Evolutionary conservation across 2,888 invertebrate genomes (phyloP).

Genomic region (Limnephilus lunatus): DNA sequence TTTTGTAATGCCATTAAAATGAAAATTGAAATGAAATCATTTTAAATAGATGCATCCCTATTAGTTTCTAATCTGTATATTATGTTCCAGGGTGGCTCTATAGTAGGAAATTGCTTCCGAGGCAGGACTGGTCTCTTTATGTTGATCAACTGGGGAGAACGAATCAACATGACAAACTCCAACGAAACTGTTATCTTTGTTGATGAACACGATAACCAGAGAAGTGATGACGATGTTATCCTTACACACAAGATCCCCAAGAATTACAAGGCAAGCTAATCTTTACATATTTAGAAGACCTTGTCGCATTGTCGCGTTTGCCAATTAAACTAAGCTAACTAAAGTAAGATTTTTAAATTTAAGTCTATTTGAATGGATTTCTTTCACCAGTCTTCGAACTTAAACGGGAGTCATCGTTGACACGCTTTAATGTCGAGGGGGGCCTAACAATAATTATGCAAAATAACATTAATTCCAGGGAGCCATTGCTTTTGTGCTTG

Average conservation of each 20-base stretch:
- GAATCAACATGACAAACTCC: constrained; percentile 82
- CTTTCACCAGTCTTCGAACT: background rate
- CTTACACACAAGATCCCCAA: constrained; percentile 83
- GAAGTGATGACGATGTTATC: constrained; percentile 75
- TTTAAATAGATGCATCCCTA: background rate
- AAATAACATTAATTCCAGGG: constrained; percentile 67
- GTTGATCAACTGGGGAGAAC: constrained; percentile 80
- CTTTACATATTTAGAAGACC: background rate
- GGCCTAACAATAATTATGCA: background rate
- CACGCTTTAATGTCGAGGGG: background rate
- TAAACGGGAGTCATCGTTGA: background rate
- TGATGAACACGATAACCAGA: constrained; percentile 95
- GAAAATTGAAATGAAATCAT: background rate
- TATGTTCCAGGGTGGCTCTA: constrained; percentile 67
- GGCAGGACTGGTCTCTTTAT: constrained; percentile 81
- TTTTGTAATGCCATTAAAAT: background rate
- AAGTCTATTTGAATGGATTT: background rate
- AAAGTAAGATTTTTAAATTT: background rate
- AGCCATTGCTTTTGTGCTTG: constrained; percentile 79
- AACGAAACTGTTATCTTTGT: constrained; percentile 86
- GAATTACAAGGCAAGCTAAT: constrained; percentile 79
- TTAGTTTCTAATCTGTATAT: background rate
- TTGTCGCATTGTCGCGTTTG: background rate
- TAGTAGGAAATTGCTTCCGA: constrained; percentile 67
- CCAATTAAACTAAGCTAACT: background rate